phyloP scores from a whole-genome alignment of 2,888 invertebrate species.

The Nemapogon koenigi region DNA sequence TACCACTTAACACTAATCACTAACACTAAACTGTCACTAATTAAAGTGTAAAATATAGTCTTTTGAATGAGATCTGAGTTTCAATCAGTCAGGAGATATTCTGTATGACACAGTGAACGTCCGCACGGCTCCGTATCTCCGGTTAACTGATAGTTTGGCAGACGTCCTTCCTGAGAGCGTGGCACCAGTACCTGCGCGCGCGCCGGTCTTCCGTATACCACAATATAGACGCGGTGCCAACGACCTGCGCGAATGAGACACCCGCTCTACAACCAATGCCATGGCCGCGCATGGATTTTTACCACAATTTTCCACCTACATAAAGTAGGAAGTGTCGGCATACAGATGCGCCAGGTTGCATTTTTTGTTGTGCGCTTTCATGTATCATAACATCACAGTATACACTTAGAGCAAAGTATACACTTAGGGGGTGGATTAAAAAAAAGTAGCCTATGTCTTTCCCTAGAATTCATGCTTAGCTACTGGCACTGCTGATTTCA shows the following conservation, averaged over 20 bases:
- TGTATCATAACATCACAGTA: too few relatives aligned
- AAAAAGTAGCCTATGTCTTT: too few relatives aligned
- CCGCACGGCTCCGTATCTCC: slow-evolving; percentile 51
- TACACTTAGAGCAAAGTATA: too few relatives aligned
- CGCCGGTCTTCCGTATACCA: slow-evolving; percentile 53
- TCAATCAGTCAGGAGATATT: slow-evolving; percentile 40
- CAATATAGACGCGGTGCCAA: slow-evolving; percentile 46
- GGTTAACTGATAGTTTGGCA: slow-evolving; percentile 60
- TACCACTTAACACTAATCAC: slow-evolving; percentile 43
- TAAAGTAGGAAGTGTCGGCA: slow-evolving; percentile 46
- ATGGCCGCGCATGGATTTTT: slow-evolving; percentile 47
- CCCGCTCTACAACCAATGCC: slow-evolving; percentile 39
- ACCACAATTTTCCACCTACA: slow-evolving; percentile 39
- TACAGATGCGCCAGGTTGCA: slow-evolving; percentile 37
- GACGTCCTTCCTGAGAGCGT: slow-evolving; percentile 50
- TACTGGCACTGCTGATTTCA: too few relatives aligned
- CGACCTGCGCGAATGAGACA: slow-evolving; percentile 50
- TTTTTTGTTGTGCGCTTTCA: too few relatives aligned
- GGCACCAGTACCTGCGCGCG: slow-evolving; percentile 34
- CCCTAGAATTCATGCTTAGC: too few relatives aligned
- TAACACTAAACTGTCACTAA: slow-evolving; percentile 51
- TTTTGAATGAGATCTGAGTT: slow-evolving; percentile 60
- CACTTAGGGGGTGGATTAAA: too few relatives aligned
- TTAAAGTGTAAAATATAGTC: slow-evolving; percentile 43
- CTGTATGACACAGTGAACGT: slow-evolving; percentile 37